phyloP scores from a whole-genome alignment of 2,113 vertebrate species.

The Daubentonia madagascariensis region DNA sequence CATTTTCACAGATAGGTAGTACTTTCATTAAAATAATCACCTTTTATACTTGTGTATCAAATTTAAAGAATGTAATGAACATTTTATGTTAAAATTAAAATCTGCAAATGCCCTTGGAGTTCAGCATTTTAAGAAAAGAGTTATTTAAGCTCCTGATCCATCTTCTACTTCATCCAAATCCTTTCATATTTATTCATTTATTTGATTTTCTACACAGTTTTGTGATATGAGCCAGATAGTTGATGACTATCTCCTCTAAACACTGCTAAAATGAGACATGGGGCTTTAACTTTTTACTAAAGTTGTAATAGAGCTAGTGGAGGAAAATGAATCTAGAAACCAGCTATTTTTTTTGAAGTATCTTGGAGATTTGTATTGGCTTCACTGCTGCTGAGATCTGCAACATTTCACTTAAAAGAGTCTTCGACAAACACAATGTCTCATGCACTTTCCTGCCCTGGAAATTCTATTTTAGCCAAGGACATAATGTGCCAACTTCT shows the following conservation, averaged over 20 bases:
- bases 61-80: not conserved
- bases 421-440: not conserved
- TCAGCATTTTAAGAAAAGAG: not conserved
- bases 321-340: not conserved
- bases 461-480: slow-evolving; percentile 30
- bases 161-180: not conserved
- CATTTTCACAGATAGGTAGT: not conserved
- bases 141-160: not conserved
- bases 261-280: not conserved
- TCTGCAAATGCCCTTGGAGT: not conserved
- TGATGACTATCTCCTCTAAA: not conserved
- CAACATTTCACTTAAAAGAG: slow-evolving; percentile 1
- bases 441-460: not conserved
- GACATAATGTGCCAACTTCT: not conserved
- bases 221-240: not conserved
- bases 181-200: not conserved
- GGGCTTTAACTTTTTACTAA: not conserved
- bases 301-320: not conserved
- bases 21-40: not conserved
- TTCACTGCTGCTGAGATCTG: not conserved
- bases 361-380: slow-evolving; percentile 43
- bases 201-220: not conserved
- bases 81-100: not conserved
- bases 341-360: not conserved
- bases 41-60: not conserved